phyloP scores from a whole-genome alignment of 2,888 invertebrate species.

The Lycaena phlaeas region DNA sequence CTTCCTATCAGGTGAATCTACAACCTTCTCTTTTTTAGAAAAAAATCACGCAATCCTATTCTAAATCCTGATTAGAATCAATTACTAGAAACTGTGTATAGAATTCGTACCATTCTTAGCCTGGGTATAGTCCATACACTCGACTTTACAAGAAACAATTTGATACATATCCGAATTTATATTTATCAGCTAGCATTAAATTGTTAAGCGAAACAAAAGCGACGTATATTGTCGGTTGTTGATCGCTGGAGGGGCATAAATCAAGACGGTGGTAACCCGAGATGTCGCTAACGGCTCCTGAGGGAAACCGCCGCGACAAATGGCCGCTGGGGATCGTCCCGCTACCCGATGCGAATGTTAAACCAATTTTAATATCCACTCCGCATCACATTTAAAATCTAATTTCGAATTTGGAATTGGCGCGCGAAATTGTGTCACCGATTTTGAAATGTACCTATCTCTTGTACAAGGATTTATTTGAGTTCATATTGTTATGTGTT shows the following conservation, averaged over 20 bases:
- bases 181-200: neutral
- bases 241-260: conserved; percentile 49
- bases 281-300: conserved; percentile 48
- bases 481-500: too few relatives aligned
- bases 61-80: too few relatives aligned
- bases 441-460: too few relatives aligned
- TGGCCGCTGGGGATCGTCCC: conserved; percentile 44
- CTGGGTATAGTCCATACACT: too few relatives aligned
- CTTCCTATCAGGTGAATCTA: too few relatives aligned
- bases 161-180: too few relatives aligned
- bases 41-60: too few relatives aligned
- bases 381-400: conserved; percentile 42
- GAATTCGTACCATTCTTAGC: too few relatives aligned
- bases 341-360: conserved; percentile 33
- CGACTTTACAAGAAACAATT: too few relatives aligned
- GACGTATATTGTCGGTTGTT: conserved; percentile 68
- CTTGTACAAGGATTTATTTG: too few relatives aligned
- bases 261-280: conserved; percentile 41
- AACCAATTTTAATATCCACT: conserved; percentile 38
- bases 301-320: conserved; percentile 52
- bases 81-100: too few relatives aligned
- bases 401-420: conserved; percentile 21
- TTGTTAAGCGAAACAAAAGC: conserved; percentile 62
- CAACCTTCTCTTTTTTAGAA: too few relatives aligned
- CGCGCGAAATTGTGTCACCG: neutral